phyloP scores from a whole-genome alignment of 2,113 vertebrate genomes.

The Scalopus aquaticus region DNA sequence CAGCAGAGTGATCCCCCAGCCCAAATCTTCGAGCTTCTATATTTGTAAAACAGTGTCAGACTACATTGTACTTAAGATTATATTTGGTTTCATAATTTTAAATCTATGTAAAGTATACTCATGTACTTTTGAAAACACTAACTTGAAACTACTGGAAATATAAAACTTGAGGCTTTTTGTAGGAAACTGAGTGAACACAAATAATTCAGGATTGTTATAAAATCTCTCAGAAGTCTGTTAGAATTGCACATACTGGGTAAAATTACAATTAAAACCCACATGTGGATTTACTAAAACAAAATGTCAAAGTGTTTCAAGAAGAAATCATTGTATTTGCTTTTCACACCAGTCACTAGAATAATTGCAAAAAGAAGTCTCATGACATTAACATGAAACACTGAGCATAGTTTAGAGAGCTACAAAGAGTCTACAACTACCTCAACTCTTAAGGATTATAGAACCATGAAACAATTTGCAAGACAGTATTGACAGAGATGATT shows the following conservation, averaged over 20 bases:
- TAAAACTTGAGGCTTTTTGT: background rate
- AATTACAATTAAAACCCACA: background rate
- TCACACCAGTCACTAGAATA: conserved; percentile 1
- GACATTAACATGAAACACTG: background rate
- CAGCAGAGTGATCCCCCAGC: background rate
- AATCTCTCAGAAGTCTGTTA: background rate
- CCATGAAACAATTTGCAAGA: too few species aligned
- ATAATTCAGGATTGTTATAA: background rate
- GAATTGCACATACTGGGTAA: background rate
- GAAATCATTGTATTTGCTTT: background rate
- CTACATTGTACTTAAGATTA: background rate
- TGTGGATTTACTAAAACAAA: conserved; percentile 43
- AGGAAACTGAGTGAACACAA: background rate
- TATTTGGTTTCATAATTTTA: background rate
- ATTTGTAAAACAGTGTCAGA: background rate
- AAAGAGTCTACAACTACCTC: background rate
- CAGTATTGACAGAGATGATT: background rate
- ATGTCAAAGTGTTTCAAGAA: background rate
- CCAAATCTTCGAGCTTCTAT: background rate
- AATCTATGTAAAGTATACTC: background rate
- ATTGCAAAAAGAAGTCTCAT: background rate
- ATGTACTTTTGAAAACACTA: background rate
- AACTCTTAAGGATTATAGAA: background rate
- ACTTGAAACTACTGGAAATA: background rate
- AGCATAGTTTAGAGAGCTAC: background rate